Evolutionary conservation across 1,140 invertebrate species (phyloP).

Genomic region (Papilio glaucus): DNA sequence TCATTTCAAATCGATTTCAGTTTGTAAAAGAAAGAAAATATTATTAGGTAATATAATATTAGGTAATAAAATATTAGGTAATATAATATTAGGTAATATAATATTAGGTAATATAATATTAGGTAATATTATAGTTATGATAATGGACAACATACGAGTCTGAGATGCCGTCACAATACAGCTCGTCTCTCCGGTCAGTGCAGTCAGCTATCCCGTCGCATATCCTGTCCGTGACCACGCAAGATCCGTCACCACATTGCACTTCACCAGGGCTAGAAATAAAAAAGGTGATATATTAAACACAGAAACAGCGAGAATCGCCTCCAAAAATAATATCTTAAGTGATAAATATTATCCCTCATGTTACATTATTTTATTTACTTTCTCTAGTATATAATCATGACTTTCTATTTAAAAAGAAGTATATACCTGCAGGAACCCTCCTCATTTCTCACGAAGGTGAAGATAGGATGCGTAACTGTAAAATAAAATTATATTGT

Average conservation of each 20-base stretch:
- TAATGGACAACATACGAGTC: conserved; percentile 3
- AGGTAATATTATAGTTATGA: background rate
- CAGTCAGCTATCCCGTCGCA: conserved; percentile 60
- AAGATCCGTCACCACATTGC: conserved; percentile 83
- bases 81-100: too few relatives aligned
- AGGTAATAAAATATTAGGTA: background rate
- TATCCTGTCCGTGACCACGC: conserved; percentile 84
- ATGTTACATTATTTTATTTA: background rate
- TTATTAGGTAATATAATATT: too few relatives aligned
- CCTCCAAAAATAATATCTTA: background rate
- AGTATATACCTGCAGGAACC: background rate
- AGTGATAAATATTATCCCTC: background rate
- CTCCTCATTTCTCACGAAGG: background rate
- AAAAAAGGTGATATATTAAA: background rate
- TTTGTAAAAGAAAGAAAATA: too few relatives aligned
- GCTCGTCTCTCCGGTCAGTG: conserved; percentile 43
- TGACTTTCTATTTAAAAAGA: too few relatives aligned
- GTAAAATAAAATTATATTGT: too few relatives aligned
- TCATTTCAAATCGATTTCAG: too few relatives aligned
- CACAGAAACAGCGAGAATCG: too few relatives aligned
- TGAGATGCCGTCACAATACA: conserved; percentile 3
- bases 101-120: background rate
- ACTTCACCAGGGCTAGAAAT: conserved; percentile 50
- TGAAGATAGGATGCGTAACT: conserved; percentile 2
- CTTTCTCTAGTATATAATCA: background rate